Evolutionary conservation across 2,888 invertebrate species (phyloP), one percentile per base, ranked within the genome.

Genomic region (Eurytoma adleriae): DNA sequence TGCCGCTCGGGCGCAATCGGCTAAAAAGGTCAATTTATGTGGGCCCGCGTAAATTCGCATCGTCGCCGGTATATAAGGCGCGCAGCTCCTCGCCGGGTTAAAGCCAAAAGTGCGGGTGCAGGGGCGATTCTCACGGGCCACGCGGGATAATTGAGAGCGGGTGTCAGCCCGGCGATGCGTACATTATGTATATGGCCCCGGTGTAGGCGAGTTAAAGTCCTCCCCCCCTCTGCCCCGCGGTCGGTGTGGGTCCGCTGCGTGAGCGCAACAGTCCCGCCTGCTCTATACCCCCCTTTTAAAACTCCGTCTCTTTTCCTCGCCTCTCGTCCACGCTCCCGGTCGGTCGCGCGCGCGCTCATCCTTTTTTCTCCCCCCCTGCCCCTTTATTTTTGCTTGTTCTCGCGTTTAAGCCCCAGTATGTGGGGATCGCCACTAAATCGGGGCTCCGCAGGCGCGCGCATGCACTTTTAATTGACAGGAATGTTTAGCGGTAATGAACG

Each of bases 391-490:
- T 75, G 62, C 50, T 66, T 77, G 52, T 61, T 74, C 52, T 64
- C 62, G 61, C 20, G 75, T 61, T 77, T 69, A 78, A 81, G 83
- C 69, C 61, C 77, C 82, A 83, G 76, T 82, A 80, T 83, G 83
- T 67, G 69, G 78, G 71, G 83, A 83, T 84, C 83, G 85, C 80
- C 82, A 85, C 87, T 89, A 89, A 88, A 89, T 89, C 88, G 87
- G 86, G 83, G 83, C 85, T 84, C 59, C 27, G 50, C 24, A 48
- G 57, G 57, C 4, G 52, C 72, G 79, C 57, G 77, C 77, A 76
- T 85, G 87, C 86, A 87, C 88, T 88, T 88, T 89, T 90, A 90
- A 90, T 90, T 89, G 90, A 89, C 90, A 89, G 88, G 84, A 89
- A 89, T 89, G 88, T 89, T 89, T 88, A 89, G 87, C 89, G 86